Evolutionary conservation across 2,888 invertebrate species (phyloP), one percentile per base, ranked within the genome.

Genomic region (Scaeva pyrastri): DNA sequence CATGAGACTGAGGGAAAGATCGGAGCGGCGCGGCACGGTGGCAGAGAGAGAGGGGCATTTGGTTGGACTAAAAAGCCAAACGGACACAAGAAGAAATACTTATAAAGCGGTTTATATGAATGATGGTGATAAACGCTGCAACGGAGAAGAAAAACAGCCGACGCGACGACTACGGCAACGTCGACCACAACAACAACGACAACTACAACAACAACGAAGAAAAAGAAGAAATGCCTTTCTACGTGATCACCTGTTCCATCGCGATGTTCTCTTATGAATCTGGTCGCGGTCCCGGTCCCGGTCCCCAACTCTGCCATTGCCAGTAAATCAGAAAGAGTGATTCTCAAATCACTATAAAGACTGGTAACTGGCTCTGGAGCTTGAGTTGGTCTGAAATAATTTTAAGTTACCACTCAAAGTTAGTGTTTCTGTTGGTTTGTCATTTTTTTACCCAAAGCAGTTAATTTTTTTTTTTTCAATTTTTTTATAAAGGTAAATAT

Each of bases 61-160:
- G 7, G 16, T 45, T 85, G 85, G 76, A 76, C 85, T 85, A 85
- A 81, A 85, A 86, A 82, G 55, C 82, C 81, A 86, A 85, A 86
- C 82, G 81, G 82, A 86, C 82, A 82, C 82, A 86, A 86, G 82
- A 73, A 86, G 82, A 86, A 86, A 81, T 86, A 86, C 86, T 86
- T 82, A 73, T 78, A 77, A 86, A 86, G 86, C 86, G 86, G 77
- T 86, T 86, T 74, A 74, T 86, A 82, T 86, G 86, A 86, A 86
- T 86, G 86, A 82, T 86, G 86, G 82, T 78, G 86, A 82, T 82
- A 86, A 82, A 86, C 86, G 81, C 70, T 82, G 50, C 66, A 66
- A 66, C 66, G 36, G 52, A 86, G 75, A 82, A 77, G 77, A 73
- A 86, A 77, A 76, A 77, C 73, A 81, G 68, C 58, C 84, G 64